Evolutionary conservation across 2,113 vertebrate species (phyloP).

Genomic region (Andinoacara biseriatus): DNA sequence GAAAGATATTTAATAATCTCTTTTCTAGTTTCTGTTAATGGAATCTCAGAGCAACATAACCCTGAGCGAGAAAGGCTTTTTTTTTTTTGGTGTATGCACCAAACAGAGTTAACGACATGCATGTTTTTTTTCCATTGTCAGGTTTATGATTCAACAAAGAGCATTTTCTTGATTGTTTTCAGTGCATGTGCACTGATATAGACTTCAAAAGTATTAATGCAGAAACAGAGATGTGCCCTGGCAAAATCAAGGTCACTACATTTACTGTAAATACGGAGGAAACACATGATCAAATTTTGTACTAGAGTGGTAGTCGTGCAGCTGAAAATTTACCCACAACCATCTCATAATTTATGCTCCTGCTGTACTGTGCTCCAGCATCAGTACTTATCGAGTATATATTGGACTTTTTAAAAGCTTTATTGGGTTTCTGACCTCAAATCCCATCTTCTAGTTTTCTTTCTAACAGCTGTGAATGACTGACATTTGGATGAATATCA

Average conservation of each 20-base stretch:
- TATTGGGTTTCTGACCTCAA: background rate
- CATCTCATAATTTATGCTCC: background rate
- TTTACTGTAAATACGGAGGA: background rate
- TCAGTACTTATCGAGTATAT: background rate
- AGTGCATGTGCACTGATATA: background rate
- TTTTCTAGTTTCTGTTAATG: background rate
- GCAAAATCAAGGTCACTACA: background rate
- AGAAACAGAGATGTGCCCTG: background rate
- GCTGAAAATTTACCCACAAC: background rate
- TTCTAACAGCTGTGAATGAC: constrained; percentile 23
- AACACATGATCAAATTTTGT: background rate
- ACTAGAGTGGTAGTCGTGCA: background rate
- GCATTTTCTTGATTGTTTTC: background rate
- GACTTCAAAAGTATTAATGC: background rate
- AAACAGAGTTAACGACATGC: background rate
- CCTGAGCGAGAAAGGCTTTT: background rate
- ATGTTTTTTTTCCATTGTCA: background rate
- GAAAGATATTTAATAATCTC: constrained; percentile 2
- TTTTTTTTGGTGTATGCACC: background rate
- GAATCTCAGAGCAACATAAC: background rate
- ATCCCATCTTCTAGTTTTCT: background rate
- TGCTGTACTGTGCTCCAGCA: background rate
- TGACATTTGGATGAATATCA: constrained; percentile 72
- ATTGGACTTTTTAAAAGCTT: background rate
- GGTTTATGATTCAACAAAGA: background rate